Evolutionary conservation across 2,888 invertebrate genomes (phyloP).

Genomic region (Acanthosepion esculentum): DNA sequence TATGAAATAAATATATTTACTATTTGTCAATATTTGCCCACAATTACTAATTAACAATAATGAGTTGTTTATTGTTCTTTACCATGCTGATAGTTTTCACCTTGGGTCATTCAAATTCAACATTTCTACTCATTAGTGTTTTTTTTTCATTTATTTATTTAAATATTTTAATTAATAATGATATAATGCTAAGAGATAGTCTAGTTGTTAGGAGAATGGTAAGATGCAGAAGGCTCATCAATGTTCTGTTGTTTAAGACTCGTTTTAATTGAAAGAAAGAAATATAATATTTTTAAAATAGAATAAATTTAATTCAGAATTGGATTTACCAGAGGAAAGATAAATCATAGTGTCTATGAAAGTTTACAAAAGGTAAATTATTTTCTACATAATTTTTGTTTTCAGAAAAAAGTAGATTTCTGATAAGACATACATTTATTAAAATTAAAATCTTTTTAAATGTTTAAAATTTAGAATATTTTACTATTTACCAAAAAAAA

Average conservation of each 20-base stretch:
- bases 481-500: too few relatives aligned
- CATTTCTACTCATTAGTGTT: neutral
- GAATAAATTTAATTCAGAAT: too few relatives aligned
- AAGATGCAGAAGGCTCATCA: neutral
- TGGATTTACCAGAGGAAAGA: too few relatives aligned
- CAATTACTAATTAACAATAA: neutral
- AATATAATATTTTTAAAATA: neutral
- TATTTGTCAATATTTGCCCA: neutral
- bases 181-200: neutral
- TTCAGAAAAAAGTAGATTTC: too few relatives aligned
- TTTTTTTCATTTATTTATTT: neutral
- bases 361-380: too few relatives aligned
- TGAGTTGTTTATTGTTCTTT: constrained; percentile 15
- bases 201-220: neutral
- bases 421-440: too few relatives aligned
- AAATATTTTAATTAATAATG: neutral
- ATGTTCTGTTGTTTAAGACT: neutral
- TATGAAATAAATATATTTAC: constrained; percentile 13
- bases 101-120: neutral
- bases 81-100: neutral
- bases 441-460: too few relatives aligned
- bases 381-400: too few relatives aligned
- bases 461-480: too few relatives aligned
- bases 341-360: too few relatives aligned
- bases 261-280: neutral